Conservation (phyloP, 2,113 vertebrate species). For the Actinemys pallida region DNA sequence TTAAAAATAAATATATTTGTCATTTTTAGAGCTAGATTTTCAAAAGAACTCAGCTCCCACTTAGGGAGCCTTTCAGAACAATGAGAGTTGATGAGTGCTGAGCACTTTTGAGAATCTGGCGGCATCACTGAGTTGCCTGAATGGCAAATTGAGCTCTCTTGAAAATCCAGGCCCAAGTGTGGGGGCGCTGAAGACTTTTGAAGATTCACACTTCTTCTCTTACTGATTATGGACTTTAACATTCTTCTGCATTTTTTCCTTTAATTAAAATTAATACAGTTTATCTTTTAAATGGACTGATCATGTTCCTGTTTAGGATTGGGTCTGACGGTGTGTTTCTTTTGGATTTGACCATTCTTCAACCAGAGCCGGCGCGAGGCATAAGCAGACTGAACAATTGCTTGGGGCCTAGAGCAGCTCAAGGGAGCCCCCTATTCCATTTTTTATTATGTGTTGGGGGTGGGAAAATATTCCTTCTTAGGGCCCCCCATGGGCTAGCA, state of each 20-base stretch:
- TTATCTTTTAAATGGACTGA: neutral
- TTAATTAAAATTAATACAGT: neutral
- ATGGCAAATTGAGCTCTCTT: neutral
- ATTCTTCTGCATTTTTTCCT: neutral
- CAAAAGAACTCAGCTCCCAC: neutral
- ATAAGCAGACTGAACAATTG: neutral
- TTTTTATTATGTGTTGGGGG: neutral
- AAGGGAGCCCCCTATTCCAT: neutral
- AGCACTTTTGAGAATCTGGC: neutral
- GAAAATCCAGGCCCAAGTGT: neutral
- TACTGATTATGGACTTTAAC: neutral
- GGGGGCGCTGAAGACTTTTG: neutral
- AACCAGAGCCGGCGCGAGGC: neutral
- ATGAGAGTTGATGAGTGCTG: neutral
- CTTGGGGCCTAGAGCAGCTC: neutral
- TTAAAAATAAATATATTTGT: neutral
- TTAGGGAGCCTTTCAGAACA: slow-evolving; percentile 3
- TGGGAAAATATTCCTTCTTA: neutral
- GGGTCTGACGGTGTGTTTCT: neutral
- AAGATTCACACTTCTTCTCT: neutral
- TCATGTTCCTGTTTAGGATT: neutral
- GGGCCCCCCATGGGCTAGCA: neutral
- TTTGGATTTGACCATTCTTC: neutral
- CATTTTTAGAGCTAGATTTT: neutral
- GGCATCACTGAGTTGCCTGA: neutral